Percentiles rank a stretch among this genome's conserved stretches.
Evolutionary conservation across 2,113 vertebrate genomes (phyloP).

Genomic region (Anarrhichthys ocellatus): DNA sequence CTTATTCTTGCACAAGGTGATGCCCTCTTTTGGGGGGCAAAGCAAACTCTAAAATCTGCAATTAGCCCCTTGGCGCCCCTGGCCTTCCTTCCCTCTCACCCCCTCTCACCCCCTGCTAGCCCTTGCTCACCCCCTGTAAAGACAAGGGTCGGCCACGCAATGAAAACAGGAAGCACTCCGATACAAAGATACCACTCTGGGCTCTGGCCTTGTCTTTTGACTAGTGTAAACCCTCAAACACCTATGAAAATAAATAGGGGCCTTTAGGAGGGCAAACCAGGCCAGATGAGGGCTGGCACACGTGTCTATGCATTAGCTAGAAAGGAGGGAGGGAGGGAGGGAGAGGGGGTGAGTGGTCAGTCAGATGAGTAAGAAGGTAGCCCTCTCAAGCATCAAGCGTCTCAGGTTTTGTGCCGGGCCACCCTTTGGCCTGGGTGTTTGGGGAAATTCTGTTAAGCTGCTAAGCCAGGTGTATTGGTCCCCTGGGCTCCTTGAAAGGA

Average conservation of each 20-base stretch:
- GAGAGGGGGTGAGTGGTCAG: constrained; percentile 64
- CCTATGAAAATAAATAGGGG: constrained; percentile 83
- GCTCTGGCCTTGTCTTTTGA: constrained; percentile 81
- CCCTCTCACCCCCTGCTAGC: constrained; percentile 85
- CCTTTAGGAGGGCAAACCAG: constrained; percentile 63
- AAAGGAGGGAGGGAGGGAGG: constrained; percentile 36
- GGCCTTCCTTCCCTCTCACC: constrained; percentile 87
- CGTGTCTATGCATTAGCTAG: constrained; percentile 51
- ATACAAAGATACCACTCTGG: constrained; percentile 89
- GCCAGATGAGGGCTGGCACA: constrained; percentile 43
- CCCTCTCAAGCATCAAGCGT: constrained; percentile 77
- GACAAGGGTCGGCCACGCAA: constrained; percentile 89
- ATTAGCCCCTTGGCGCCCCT: constrained; percentile 88
- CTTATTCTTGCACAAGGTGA: constrained; percentile 71
- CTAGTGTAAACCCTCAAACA: constrained; percentile 81
- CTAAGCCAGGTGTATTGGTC: constrained; percentile 86
- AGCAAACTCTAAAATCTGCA: constrained; percentile 87
- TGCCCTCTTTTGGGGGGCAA: constrained; percentile 82
- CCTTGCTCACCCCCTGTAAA: constrained; percentile 84
- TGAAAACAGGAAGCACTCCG: constrained; percentile 95
- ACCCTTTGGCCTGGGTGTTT: constrained; percentile 81
- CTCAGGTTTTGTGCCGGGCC: constrained; percentile 79
- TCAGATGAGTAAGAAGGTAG: constrained; percentile 68
- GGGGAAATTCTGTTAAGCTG: constrained; percentile 84
- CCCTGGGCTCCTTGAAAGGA: constrained; percentile 81